Base-by-base conservation (phyloP, 2,113 vertebrate genomes). In the Myiozetetes cayanensis region DNA sequence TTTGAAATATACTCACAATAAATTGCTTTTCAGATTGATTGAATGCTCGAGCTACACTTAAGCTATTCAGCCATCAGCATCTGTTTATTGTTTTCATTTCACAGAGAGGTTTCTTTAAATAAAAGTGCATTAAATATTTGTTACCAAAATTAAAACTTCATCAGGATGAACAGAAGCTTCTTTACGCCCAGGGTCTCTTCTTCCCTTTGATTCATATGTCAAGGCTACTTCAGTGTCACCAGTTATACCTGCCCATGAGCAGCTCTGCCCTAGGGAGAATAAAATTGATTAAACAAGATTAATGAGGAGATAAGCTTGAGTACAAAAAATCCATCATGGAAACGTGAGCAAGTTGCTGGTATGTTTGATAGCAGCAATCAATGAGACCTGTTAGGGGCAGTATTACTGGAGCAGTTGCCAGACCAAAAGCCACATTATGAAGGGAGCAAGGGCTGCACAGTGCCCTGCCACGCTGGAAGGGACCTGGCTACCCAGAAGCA, bases 11-110 rank as follows among this genome's bases (percentile, higher is more conserved):
- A 50, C 50, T 93, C 65, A 66, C 65, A 82, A 62, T 78, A 85
- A 85, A 62, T 62, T 87, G 86, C 62, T 89, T 92, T 87, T 81
- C 83, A 87, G 63, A 81, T 35, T 88, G 90, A 94, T 19, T 67
- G 61, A 84, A 61, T 59, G 47, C 25, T 70, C 39, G 78, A 81
- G 37, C 61, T 85, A 72, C 39, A 59, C 39, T 94, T 55, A 58
- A 63, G 55, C 68, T 92, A 90, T 94, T 86, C 86, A 96, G 65
- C 80, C 41, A 94, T 85, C 93, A 89, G 46, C 44, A 81, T 68
- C 77, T 86, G 61, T 96, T 95, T 90, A 95, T 92, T 92, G 83
- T 58, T 93, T 89, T 93, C 47, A 94, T 96, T 89, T 90, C 81
- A 73, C 41, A 84, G 44, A 85, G 19, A 47, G 13, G 8, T 66